Base-by-base conservation (phyloP, 2,113 vertebrate genomes). In the Hippocampus comes region DNA sequence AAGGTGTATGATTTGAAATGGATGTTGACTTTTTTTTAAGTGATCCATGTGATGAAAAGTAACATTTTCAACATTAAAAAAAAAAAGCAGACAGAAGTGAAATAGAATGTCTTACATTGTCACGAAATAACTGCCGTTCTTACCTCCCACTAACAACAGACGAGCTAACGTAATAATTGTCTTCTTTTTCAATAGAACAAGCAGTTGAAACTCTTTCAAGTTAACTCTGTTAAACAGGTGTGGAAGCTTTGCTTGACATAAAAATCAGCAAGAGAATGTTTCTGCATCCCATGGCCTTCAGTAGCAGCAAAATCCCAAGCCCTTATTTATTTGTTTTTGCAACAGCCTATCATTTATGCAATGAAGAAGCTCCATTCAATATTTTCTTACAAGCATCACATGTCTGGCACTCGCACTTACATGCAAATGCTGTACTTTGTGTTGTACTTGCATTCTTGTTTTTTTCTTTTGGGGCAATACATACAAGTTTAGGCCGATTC, bases 201-300 rank as follows among this genome's bases (percentile, higher is more conserved):
- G 89, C 89, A 89, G 72, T 90, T 91, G 89, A 90, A 91, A 90
- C 80, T 87, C 85, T 89, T 88, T 87, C 89, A 89, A 90, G 89
- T 90, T 80, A 87, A 90, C 78, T 86, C 90, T 81, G 83, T 91
- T 81, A 90, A 90, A 87, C 88, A 91, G 89, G 90, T 91, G 85
- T 89, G 88, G 75, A 87, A 84, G 78, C 77, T 72, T 82, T 84
- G 63, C 63, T 81, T 78, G 70, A 82, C 79, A 66, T 78, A 66
- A 89, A 82, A 85, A 86, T 85, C 74, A 68, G 10, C 42, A 66
- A 46, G 64, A 72, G 79, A 89, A 88, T 89, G 85, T 77, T 78
- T 85, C 79, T 84, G 79, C 87, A 89, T 89, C 82, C 85, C 85
- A 90, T 81, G 71, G 71, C 82, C 78, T 74, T 63, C 74, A 70